Conservation (phyloP, 1,140 invertebrate genomes). For the Goniozus legneri region DNA sequence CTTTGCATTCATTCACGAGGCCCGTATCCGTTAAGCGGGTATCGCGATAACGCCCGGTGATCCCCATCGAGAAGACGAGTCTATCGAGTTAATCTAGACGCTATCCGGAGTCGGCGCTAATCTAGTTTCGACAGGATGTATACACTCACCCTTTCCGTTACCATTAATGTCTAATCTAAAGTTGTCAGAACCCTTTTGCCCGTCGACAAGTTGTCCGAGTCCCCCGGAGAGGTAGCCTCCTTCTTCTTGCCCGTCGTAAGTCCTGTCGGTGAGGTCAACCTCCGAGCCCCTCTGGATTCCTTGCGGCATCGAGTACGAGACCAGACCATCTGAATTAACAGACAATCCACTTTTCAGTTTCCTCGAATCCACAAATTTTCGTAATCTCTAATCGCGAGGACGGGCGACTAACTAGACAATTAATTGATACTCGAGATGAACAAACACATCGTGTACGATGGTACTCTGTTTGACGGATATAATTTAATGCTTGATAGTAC, state of each 20-base stretch:
- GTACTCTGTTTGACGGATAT: too few relatives aligned
- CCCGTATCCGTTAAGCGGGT: too few relatives aligned
- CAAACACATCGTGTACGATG: too few relatives aligned
- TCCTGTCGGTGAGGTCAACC: slow-evolving; percentile 74
- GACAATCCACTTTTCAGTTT: not conserved
- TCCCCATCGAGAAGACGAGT: slow-evolving; percentile 17
- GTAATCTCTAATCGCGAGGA: too few relatives aligned
- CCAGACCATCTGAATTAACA: slow-evolving; percentile 66
- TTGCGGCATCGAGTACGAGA: slow-evolving; percentile 78
- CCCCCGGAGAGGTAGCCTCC: slow-evolving; percentile 69
- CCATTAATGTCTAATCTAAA: slow-evolving; percentile 70
- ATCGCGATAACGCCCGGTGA: too few relatives aligned
- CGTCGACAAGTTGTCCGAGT: slow-evolving; percentile 89
- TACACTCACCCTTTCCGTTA: slow-evolving; percentile 65
- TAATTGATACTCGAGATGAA: too few relatives aligned
- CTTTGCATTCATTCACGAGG: too few relatives aligned
- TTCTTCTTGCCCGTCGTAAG: slow-evolving; percentile 74
- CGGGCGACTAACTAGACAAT: too few relatives aligned
- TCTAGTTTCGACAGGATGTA: slow-evolving; percentile 18
- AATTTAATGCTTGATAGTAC: too few relatives aligned
- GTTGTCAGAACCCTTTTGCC: slow-evolving; percentile 74
- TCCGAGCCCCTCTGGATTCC: slow-evolving; percentile 67
- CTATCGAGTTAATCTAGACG: slow-evolving; percentile 28
- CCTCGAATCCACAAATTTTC: not conserved
- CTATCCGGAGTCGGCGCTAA: slow-evolving; percentile 21